A percentile compares a stretch with the other conserved stretches of the same genome.
Conservation (phyloP, 2,888 invertebrate genomes). For the Thymelicus acteon region DNA sequence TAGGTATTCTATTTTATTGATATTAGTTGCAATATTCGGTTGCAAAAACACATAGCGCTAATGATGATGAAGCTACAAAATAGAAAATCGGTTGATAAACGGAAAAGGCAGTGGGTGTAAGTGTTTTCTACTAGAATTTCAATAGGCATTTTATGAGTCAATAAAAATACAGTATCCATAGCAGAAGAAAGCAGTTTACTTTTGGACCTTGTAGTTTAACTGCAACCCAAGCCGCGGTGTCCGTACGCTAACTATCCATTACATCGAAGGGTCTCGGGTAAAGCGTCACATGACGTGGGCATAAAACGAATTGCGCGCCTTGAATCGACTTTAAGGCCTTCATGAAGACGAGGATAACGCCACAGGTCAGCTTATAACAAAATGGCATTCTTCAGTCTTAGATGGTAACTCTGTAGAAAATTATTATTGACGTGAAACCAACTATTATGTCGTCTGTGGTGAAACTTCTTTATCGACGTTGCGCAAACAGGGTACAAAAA, state of each 20-base stretch:
- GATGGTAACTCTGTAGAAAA: neutral
- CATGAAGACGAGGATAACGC: neutral
- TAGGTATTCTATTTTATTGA: no score
- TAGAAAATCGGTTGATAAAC: no score
- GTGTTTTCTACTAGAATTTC: no score
- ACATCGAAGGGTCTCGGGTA: conserved; percentile 26
- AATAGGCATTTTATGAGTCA: neutral
- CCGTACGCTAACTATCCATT: conserved; percentile 11
- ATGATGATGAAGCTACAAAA: no score
- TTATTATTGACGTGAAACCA: no score
- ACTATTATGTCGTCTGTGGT: no score
- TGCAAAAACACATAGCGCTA: no score
- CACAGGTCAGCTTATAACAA: neutral
- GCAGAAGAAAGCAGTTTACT: conserved; percentile 18
- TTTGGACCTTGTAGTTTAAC: conserved; percentile 24
- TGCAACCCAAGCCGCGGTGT: neutral
- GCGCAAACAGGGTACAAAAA: no score
- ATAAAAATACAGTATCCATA: conserved; percentile 5
- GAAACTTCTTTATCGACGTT: no score
- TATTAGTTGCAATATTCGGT: no score
- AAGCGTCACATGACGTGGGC: conserved; percentile 19
- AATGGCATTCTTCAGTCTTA: neutral
- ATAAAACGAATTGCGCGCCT: conserved; percentile 24
- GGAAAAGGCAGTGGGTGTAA: no score
- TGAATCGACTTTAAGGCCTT: neutral